phyloP scores from a whole-genome alignment of 2,888 invertebrate genomes.

The Catocala sponsa region DNA sequence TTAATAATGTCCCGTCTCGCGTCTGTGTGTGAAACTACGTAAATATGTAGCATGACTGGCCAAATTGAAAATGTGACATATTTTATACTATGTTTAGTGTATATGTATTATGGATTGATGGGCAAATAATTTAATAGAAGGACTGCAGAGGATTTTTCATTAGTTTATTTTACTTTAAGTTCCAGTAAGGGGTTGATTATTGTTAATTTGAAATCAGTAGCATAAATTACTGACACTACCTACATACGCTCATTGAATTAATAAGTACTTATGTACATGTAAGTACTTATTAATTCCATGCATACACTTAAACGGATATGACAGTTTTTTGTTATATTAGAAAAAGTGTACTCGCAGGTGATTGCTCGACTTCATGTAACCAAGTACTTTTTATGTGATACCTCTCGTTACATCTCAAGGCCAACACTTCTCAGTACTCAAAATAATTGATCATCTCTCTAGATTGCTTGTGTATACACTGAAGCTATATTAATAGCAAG shows the following conservation, averaged over 20 bases:
- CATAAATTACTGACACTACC: not conserved
- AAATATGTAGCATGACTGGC: not conserved
- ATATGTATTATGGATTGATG: too few relatives aligned
- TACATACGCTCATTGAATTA: too few relatives aligned
- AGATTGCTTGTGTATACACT: constrained; percentile 5
- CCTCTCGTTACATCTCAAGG: constrained; percentile 11
- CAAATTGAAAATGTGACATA: too few relatives aligned
- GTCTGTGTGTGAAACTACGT: constrained; percentile 11
- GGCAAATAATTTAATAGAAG: too few relatives aligned
- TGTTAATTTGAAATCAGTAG: not conserved
- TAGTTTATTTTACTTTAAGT: too few relatives aligned
- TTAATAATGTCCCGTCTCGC: constrained; percentile 34
- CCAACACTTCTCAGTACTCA: not conserved
- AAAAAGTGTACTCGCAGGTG: not conserved
- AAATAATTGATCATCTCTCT: constrained; percentile 4
- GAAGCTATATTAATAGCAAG: constrained; percentile 9
- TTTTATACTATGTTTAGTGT: too few relatives aligned
- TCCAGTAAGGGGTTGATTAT: not conserved
- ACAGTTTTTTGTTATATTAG: not conserved
- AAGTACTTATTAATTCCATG: too few relatives aligned
- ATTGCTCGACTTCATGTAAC: not conserved
- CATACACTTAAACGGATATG: not conserved
- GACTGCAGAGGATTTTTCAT: too few relatives aligned
- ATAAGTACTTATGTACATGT: too few relatives aligned
- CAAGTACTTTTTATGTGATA: not conserved